phyloP scores from a whole-genome alignment of 2,797 vertebrate species.

The Muraenolepis orangiensis region DNA sequence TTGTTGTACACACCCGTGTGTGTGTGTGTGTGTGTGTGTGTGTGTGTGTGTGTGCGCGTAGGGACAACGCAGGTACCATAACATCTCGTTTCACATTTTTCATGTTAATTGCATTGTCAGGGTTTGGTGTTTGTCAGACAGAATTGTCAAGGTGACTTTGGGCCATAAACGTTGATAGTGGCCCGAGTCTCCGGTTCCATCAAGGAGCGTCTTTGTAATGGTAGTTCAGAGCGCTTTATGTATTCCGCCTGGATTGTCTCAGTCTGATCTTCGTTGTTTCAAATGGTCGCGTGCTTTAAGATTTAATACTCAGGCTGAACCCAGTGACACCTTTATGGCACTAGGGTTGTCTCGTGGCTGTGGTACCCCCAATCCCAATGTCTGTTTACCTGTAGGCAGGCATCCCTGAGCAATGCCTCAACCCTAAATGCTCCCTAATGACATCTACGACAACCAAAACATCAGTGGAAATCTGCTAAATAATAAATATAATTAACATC shows the following conservation, averaged over 20 bases:
- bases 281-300: background rate
- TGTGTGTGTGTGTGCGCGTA: background rate
- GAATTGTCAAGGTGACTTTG: conserved; percentile 59
- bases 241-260: background rate
- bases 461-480: background rate
- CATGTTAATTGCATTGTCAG: conserved; percentile 72
- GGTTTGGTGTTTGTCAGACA: conserved; percentile 46
- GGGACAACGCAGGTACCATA: conserved; percentile 38
- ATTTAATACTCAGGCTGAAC: background rate
- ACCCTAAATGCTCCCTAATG: too few species aligned
- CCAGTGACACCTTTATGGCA: background rate
- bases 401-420: background rate
- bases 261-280: conserved; percentile 1
- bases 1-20: background rate
- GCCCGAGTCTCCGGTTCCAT: conserved; percentile 11
- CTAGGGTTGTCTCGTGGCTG: background rate
- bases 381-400: background rate
- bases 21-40: background rate
- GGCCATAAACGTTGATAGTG: background rate
- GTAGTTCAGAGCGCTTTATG: conserved; percentile 3
- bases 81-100: conserved; percentile 66
- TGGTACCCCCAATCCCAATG: background rate
- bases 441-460: too few species aligned
- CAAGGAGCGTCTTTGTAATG: conserved; percentile 12
- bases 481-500: too few species aligned